These are phyloP conservation scores for Sebastes schlegelii DNA, from an alignment of 2,113 vertebrate genomes.

Conservation along the genomic window DNA sequence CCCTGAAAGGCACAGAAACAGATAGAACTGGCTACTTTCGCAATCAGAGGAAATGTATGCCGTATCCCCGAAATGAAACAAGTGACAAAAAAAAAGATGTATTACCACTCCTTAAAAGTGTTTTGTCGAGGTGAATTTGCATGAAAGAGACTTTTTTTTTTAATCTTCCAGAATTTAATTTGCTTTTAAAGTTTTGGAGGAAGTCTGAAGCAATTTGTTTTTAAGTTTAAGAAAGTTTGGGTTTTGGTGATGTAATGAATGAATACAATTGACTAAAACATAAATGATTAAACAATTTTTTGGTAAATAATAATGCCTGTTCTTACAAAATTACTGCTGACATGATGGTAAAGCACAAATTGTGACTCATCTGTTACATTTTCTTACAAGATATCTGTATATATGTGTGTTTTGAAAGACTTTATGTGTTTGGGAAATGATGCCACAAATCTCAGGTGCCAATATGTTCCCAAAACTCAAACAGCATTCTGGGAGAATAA, in stretches of 20 bases:
- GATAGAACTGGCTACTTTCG: constrained; percentile 45
- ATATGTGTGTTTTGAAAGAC: background rate
- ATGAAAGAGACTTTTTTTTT: constrained; percentile 16
- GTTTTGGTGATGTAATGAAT: background rate
- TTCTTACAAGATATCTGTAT: background rate
- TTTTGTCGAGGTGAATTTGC: constrained; percentile 4
- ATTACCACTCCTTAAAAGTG: constrained; percentile 39
- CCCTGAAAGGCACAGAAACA: constrained; percentile 53
- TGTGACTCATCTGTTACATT: background rate
- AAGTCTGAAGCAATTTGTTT: background rate
- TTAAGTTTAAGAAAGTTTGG: background rate
- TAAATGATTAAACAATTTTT: background rate
- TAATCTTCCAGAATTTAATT: constrained; percentile 27
- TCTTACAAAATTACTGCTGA: background rate
- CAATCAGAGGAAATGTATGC: constrained; percentile 69
- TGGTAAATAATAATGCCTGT: background rate
- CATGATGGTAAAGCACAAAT: background rate
- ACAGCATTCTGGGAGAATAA: constrained; percentile 4
- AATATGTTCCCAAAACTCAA: background rate
- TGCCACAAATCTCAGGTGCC: background rate
- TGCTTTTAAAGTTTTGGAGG: background rate
- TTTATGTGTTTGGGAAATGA: background rate
- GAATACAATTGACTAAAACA: background rate
- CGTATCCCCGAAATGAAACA: constrained; percentile 26
- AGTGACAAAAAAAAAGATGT: constrained; percentile 38